phyloP scores from a whole-genome alignment of 2,113 vertebrate species.

The Zosterops pallidus region DNA sequence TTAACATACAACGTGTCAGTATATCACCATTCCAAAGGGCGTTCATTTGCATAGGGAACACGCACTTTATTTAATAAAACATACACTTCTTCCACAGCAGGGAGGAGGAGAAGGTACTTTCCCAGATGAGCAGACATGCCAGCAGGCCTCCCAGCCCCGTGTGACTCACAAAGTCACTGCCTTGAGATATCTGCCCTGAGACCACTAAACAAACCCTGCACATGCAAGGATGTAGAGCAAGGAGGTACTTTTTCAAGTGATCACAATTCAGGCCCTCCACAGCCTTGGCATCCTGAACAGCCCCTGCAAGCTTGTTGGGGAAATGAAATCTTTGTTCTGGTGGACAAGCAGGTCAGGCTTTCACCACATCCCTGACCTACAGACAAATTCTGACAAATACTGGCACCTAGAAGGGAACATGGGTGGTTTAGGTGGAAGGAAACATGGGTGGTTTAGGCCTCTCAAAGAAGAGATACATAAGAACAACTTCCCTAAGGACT shows the following conservation, averaged over 20 bases:
- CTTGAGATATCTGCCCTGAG: background rate
- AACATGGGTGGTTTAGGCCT: background rate
- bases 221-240: background rate
- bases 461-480: background rate
- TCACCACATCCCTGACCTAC: background rate
- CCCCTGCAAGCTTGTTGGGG: accelerated
- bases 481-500: background rate
- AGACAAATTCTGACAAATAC: background rate
- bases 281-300: background rate
- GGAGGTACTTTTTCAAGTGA: background rate
- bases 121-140: background rate
- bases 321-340: background rate
- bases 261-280: background rate
- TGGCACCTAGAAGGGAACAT: background rate
- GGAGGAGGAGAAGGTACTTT: background rate
- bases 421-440: background rate
- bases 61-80: constrained; percentile 1
- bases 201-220: background rate
- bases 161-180: background rate
- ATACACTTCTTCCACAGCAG: background rate
- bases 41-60: background rate
- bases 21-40: background rate
- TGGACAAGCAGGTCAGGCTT: background rate
- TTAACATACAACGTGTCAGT: constrained; percentile 8
- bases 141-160: background rate